These are phyloP conservation scores for Clamator glandarius DNA, from an alignment of 2,797 vertebrate species.

Conservation along the genomic window DNA sequence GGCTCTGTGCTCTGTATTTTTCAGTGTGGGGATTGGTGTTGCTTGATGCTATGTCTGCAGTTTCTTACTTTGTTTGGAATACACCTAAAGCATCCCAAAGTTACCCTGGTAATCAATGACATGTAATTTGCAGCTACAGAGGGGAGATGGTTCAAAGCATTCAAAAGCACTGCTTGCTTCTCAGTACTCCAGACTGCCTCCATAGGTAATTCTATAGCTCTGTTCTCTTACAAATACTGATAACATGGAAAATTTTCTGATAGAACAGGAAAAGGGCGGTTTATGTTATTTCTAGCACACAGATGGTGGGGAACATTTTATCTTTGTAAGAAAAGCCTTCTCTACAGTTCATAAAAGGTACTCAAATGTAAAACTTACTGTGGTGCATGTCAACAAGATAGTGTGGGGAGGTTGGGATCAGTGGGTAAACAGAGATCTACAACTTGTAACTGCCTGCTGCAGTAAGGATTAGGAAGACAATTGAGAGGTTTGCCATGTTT, in stretches of 20 bases:
- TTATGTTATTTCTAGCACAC: not conserved
- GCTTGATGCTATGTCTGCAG: not conserved
- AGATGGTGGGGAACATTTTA: not conserved
- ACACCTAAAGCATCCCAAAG: not conserved
- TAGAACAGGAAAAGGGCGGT: not conserved
- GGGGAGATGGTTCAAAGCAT: not conserved
- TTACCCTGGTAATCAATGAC: not conserved
- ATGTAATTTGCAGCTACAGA: not conserved
- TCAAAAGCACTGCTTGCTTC: not conserved
- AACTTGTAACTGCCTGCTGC: not conserved
- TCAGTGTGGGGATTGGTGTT: not conserved
- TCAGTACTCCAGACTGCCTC: not conserved
- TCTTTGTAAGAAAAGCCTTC: not conserved
- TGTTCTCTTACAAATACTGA: not conserved
- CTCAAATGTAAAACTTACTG: not conserved
- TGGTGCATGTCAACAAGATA: not conserved
- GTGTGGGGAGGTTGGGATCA: fast-evolving
- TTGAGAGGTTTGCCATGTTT: not conserved
- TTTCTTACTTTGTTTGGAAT: not conserved
- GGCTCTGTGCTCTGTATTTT: not conserved
- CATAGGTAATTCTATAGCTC: not conserved
- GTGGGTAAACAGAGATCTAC: not conserved
- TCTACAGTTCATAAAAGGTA: not conserved
- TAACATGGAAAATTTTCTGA: not conserved
- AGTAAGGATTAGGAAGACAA: not conserved